Percentiles rank a stretch among this genome's conserved stretches.
Evolutionary conservation across 1,140 invertebrate species (phyloP).

Genomic region (Frieseomelitta varia): DNA sequence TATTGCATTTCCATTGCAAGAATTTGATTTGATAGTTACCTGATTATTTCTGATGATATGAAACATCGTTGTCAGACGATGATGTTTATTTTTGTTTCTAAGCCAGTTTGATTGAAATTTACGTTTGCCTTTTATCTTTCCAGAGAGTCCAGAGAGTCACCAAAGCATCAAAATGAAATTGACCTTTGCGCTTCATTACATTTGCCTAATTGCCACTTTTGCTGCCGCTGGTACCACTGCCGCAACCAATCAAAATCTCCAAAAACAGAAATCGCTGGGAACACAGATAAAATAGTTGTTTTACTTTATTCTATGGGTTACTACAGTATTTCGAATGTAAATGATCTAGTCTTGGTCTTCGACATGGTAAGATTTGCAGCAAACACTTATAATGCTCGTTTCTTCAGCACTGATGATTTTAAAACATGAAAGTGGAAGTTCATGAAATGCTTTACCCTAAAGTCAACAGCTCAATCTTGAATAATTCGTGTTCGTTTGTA

Average conservation of each 20-base stretch:
- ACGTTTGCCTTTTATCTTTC: neutral
- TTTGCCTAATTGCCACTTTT: slow-evolving; percentile 10
- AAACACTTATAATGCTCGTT: neutral
- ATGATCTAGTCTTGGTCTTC: neutral
- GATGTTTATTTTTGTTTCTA: neutral
- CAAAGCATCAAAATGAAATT: slow-evolving; percentile 35
- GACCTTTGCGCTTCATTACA: neutral
- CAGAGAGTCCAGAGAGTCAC: neutral
- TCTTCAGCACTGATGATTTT: neutral
- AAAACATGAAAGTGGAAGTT: too few relatives aligned
- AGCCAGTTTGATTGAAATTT: neutral
- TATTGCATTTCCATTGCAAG: too few relatives aligned
- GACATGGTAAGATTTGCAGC: slow-evolving; percentile 39
- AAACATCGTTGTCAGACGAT: neutral
- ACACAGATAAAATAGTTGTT: neutral
- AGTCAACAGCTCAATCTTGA: neutral
- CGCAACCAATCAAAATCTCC: slow-evolving; percentile 15
- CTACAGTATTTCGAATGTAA: slow-evolving; percentile 50
- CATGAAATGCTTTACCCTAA: too few relatives aligned
- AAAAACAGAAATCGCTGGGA: neutral
- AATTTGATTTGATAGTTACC: neutral
- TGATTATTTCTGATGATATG: neutral
- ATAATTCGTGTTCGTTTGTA: neutral
- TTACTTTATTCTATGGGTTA: slow-evolving; percentile 56
- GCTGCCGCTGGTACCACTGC: slow-evolving; percentile 28